phyloP scores from a whole-genome alignment of 2,797 vertebrate genomes.

The Sebastes steindachneri region DNA sequence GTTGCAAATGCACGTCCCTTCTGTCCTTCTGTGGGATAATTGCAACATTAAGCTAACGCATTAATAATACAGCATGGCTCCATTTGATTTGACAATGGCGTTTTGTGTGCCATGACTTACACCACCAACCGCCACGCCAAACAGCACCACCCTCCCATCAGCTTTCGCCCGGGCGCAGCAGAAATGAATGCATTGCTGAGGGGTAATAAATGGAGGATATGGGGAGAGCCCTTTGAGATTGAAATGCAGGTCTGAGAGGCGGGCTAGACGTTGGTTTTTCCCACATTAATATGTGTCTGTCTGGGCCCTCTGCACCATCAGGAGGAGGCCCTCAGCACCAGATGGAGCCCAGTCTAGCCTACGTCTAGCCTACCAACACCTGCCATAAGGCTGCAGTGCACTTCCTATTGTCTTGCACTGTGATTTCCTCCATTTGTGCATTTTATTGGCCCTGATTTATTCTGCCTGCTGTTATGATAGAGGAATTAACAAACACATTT shows the following conservation, averaged over 20 bases:
- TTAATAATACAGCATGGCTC: conserved; percentile 28
- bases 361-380: conserved; percentile 77
- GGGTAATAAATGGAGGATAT: conserved; percentile 81
- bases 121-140: neutral
- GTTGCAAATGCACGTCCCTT: neutral
- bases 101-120: neutral
- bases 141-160: conserved; percentile 34
- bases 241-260: conserved; percentile 81
- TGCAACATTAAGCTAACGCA: neutral
- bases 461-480: conserved; percentile 15
- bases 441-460: conserved; percentile 33
- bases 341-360: conserved; percentile 85
- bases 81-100: conserved; percentile 7
- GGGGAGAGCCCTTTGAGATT: conserved; percentile 81
- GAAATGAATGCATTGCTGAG: conserved; percentile 75
- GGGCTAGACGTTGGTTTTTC: conserved; percentile 80
- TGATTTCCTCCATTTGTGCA: conserved; percentile 40
- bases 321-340: conserved; percentile 81
- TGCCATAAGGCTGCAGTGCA: conserved; percentile 73
- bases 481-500: conserved; percentile 23
- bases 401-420: conserved; percentile 75
- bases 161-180: conserved; percentile 43
- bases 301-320: conserved; percentile 77
- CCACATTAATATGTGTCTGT: conserved; percentile 88
- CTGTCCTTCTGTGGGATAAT: neutral